Conservation (phyloP, 2,797 vertebrate species). For the Pogoniulus pusillus region DNA sequence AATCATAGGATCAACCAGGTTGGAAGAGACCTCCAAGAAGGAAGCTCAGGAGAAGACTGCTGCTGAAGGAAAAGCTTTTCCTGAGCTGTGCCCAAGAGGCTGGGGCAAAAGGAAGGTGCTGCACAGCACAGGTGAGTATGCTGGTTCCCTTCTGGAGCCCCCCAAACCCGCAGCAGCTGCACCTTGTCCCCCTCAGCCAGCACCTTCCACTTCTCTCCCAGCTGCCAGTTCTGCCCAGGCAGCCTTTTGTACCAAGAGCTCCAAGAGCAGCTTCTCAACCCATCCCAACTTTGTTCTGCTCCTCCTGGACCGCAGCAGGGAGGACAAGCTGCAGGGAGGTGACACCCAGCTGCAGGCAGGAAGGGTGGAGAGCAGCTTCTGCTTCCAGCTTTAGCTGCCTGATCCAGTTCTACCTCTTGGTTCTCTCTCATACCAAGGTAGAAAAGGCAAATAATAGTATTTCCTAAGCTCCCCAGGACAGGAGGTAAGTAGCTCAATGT, state of each 20-base stretch:
- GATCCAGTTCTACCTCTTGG: not conserved
- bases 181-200: not conserved
- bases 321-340: not conserved
- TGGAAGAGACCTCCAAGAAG: too few species aligned
- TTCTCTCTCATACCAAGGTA: not conserved
- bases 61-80: not conserved
- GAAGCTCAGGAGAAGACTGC: not conserved
- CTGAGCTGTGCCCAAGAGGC: not conserved
- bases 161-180: too few species aligned
- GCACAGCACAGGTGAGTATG: rapidly evolving
- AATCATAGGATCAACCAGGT: too few species aligned
- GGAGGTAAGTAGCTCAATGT: not conserved
- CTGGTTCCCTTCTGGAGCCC: not conserved
- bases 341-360: not conserved
- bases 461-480: not conserved
- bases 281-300: not conserved
- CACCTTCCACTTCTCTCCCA: not conserved
- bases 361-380: not conserved
- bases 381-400: not conserved
- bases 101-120: not conserved
- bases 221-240: rapidly evolving
- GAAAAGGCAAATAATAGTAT: not conserved
- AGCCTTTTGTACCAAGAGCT: not conserved
- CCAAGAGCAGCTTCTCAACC: not conserved
- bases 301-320: not conserved